phyloP scores from a whole-genome alignment of 2,797 vertebrate genomes.

The Esox lucius region DNA sequence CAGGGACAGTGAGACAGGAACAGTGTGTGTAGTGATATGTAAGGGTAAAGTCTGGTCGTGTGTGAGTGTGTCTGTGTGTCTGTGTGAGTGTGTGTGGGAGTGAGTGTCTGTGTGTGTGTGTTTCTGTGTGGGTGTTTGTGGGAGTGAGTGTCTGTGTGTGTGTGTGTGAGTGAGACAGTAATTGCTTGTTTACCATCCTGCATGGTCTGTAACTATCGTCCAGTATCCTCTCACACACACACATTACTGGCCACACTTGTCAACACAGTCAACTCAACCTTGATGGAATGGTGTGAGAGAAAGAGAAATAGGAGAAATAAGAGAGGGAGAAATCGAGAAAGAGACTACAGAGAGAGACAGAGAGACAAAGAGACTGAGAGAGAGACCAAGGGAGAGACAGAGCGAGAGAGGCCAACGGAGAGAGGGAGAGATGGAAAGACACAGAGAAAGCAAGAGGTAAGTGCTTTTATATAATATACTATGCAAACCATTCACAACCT shows the following conservation, averaged over 20 bases:
- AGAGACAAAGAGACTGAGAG: no score
- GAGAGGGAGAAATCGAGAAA: not conserved
- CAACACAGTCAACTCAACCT: not conserved
- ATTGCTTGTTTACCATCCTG: conserved; percentile 18
- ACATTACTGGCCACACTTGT: conserved; percentile 18
- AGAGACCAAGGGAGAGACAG: no score
- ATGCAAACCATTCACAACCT: not conserved
- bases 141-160: conserved; percentile 35
- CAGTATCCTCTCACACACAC: conserved; percentile 1
- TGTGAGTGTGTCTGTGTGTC: conserved; percentile 14
- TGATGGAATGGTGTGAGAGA: not conserved
- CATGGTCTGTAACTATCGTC: conserved; percentile 11
- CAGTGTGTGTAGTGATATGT: conserved; percentile 27
- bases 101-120: conserved; percentile 58
- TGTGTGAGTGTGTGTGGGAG: conserved; percentile 16
- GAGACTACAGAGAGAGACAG: not conserved
- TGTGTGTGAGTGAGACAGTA: conserved; percentile 13
- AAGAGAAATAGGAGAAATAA: no score
- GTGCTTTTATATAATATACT: not conserved
- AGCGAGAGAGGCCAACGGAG: no score
- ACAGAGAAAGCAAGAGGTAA: not conserved
- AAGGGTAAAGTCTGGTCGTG: conserved; percentile 21
- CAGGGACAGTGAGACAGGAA: conserved; percentile 1
- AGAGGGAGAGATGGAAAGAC: no score
- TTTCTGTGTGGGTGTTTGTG: conserved; percentile 56